Evolutionary conservation across 2,797 vertebrate species (phyloP).

Genomic region (Siniperca undulata): DNA sequence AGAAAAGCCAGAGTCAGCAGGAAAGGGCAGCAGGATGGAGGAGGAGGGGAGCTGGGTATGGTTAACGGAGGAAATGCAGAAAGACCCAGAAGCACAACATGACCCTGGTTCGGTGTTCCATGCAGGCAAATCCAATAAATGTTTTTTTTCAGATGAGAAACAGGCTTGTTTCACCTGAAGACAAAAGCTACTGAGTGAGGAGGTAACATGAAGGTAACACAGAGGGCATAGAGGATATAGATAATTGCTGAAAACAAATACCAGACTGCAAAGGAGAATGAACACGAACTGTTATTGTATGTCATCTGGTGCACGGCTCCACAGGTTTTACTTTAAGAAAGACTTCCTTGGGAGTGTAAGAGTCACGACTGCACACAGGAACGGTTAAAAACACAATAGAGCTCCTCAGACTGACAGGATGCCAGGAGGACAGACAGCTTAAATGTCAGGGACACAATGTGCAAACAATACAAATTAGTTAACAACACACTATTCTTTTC

Average conservation of each 20-base stretch:
- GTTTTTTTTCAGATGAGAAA: slow-evolving; percentile 44
- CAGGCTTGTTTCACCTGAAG: slow-evolving; percentile 48
- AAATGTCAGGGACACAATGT: slow-evolving; percentile 59
- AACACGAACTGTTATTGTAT: slow-evolving; percentile 22
- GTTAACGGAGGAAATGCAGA: slow-evolving; percentile 46
- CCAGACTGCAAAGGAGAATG: slow-evolving; percentile 17
- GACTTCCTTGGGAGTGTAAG: slow-evolving; percentile 33
- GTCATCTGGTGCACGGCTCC: slow-evolving; percentile 2
- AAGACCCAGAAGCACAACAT: slow-evolving; percentile 46
- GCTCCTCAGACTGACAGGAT: slow-evolving; percentile 57
- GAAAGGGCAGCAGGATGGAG: slow-evolving; percentile 43
- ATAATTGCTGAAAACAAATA: slow-evolving; percentile 38
- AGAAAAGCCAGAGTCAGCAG: slow-evolving; percentile 75
- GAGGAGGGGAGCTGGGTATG: slow-evolving; percentile 23
- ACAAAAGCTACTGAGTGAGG: slow-evolving; percentile 30
- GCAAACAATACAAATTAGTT: slow-evolving; percentile 49
- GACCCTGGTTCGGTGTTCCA: slow-evolving; percentile 35
- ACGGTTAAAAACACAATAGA: slow-evolving; percentile 61
- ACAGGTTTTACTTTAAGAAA: slow-evolving; percentile 34
- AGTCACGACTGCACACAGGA: slow-evolving; percentile 22
- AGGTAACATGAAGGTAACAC: slow-evolving; percentile 34
- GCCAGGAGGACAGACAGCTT: slow-evolving; percentile 35
- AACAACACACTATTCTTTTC: slow-evolving; percentile 26
- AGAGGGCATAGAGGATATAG: background rate
- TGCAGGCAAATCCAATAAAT: slow-evolving; percentile 39